Base-by-base conservation (phyloP, 2,888 invertebrate species). In the Dyspetes luteomarginatus region DNA sequence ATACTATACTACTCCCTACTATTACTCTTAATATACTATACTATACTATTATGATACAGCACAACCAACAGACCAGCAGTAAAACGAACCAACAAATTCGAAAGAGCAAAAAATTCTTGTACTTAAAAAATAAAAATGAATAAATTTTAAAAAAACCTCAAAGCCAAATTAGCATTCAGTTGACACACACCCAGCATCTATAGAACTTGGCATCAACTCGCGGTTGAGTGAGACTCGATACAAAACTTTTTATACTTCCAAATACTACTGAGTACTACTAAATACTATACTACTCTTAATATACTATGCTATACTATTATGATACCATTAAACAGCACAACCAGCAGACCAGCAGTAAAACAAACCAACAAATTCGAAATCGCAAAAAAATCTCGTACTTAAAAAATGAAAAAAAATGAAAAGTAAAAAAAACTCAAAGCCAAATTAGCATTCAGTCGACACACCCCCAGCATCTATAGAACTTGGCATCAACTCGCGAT, bases 391-490 rank as follows among this genome's bases (percentile, higher is more conserved):
- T 64, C 12, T 65, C 26, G 2, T 3, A 62, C 43, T 45, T 7
- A 62, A 71, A 43, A 56, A 68, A 45, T 26, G 45, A 7, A 78
- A 62, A 67, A 45, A 45, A 36, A 71, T 62, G 26, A 56, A 43
- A 72, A 36, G 7, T n/a, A 41, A 69, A 64, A 72, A 55, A 62
- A 62, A 67, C 76, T 50, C 48, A 75, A 82, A 78, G 56, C 72
- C 73, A 77, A 73, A 81, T 77, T 69, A 81, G 76, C 80, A 81
- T 77, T 77, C 73, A 77, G 77, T 77, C 76, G 77, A 81, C 81
- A 81, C 81, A 81, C 72, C 81, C 73, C 81, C 76, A 77, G 81
- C 81, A 77, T 73, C 80, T 60, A 56, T 76, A 76, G 67, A 45
- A 68, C 76, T 65, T 74, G 81, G 76, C 76, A 76, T 64, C 81